Conservation (phyloP, 2,113 vertebrate genomes). For the Nerophis ophidion region DNA sequence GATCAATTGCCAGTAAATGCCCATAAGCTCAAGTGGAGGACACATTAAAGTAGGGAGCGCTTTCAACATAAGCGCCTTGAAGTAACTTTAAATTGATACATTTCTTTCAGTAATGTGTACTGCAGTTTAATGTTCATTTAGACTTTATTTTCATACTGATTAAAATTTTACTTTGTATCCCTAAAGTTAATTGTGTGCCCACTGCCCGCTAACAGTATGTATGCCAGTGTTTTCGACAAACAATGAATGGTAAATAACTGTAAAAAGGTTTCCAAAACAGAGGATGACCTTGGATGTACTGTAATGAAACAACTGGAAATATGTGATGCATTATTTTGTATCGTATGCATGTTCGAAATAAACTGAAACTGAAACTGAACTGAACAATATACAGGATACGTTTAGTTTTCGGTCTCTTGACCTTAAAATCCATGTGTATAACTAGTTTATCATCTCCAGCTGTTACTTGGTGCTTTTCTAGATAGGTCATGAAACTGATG, state of each 20-base stretch:
- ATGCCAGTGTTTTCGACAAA: background rate
- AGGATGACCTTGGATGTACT: background rate
- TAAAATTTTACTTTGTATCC: background rate
- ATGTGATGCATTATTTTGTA: too few relatives aligned
- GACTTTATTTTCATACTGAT: constrained; percentile 4
- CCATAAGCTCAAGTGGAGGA: constrained; percentile 46
- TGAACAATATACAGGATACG: background rate
- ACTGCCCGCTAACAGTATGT: too few relatives aligned
- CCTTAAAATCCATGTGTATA: constrained; percentile 3
- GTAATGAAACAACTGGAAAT: too few relatives aligned
- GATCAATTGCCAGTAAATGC: constrained; percentile 69
- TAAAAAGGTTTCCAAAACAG: constrained; percentile 6
- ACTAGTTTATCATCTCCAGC: constrained; percentile 1
- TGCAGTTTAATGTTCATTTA: constrained; percentile 15
- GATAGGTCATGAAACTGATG: constrained; percentile 11
- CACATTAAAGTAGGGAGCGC: constrained; percentile 33
- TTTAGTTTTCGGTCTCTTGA: background rate
- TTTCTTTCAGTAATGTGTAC: constrained; percentile 10
- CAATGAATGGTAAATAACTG: background rate
- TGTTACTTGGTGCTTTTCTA: background rate
- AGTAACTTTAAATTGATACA: constrained; percentile 19
- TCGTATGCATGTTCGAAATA: too few relatives aligned
- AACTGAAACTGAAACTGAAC: too few relatives aligned
- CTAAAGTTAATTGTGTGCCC: background rate
- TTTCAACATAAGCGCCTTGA: constrained; percentile 30